Base-by-base conservation (phyloP, 2,113 vertebrate species). In the human region DNA sequence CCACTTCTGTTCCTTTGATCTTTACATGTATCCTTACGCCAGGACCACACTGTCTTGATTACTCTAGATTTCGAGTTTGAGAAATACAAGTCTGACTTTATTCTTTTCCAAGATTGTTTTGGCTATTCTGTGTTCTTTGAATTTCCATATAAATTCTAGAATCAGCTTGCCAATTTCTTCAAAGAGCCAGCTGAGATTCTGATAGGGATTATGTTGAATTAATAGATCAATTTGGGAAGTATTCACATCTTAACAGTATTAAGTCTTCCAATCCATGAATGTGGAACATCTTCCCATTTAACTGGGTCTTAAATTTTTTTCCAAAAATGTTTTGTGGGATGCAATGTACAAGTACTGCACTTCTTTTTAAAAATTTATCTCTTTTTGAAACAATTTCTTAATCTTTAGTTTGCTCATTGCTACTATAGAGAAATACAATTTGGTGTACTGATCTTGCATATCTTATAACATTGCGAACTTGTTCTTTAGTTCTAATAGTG, bases 361-460 rank as follows among this genome's bases (percentile, higher is more conserved):
- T 90, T 27, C 45, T 64, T 6, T 45, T 43, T 43, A 64, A 73
- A 91, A 25, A n/a, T 66, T 23, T 48, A 84, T 68, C 66, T 78
- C 12, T 48, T 90, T 96, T 79, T 66, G 35, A 76, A 87, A 78
- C 59, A 86, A 85, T 94, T 85, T 61, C 59, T 88, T 84, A 93
- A 90, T 75, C 78, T 81, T 84, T n/a, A n/a, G 10, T 66, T 92
- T 84, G 13, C 8, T 92, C 72, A 94, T 14, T 79, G 23, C 73
- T 84, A 79, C 43, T 59, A 38, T 86, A 80, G 5, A 87, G 59
- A 76, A 78, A 84, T 61, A 43, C 1, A 61, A 50, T 87, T 75
- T 82, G 91, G 32, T 40, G 75, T 57, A 50, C 78, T 89, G 52
- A 81, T 12, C 30, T 75, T 85, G 23, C 61, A 64, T 75, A 80